Conservation (phyloP, 2,797 vertebrate species). For the Siniperca obscura region DNA sequence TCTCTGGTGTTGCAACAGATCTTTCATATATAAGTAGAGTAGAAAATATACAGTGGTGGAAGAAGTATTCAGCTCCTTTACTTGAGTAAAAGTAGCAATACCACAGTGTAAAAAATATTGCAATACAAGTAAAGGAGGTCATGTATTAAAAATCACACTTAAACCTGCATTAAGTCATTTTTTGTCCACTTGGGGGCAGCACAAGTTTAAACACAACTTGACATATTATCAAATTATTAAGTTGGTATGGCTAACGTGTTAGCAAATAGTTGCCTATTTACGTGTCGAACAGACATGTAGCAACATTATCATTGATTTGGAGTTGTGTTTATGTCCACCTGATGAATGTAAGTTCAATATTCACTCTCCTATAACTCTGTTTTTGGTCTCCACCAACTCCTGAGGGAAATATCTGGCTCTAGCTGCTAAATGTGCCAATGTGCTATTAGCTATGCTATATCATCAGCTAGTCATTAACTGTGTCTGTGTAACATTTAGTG, state of each 20-base stretch:
- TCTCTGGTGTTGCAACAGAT: not conserved
- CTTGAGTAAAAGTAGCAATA: too few species aligned
- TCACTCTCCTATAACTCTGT: not conserved
- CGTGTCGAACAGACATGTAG: not conserved
- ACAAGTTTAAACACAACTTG: not conserved
- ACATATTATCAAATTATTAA: not conserved
- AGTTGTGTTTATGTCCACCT: constrained; percentile 11
- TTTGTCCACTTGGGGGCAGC: not conserved
- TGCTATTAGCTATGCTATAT: not conserved
- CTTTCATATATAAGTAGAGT: not conserved
- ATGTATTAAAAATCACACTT: not conserved
- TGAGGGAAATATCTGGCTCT: constrained; percentile 17
- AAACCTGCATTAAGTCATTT: too few species aligned
- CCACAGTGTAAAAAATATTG: not conserved
- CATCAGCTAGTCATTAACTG: constrained; percentile 1
- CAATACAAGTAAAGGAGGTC: not conserved
- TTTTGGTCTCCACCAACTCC: not conserved
- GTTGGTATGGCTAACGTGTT: not conserved
- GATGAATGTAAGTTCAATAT: constrained; percentile 8
- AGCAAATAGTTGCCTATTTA: not conserved
- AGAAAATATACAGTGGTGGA: not conserved
- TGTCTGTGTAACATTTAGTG: not conserved
- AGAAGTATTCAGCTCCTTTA: not conserved
- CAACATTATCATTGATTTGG: constrained; percentile 11
- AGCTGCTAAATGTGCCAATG: constrained; percentile 5